Percentiles rank a stretch among this genome's conserved stretches.
These are phyloP conservation scores for Sthenelais limicola DNA, from an alignment of 2,888 invertebrate species.

Conservation along the genomic window DNA sequence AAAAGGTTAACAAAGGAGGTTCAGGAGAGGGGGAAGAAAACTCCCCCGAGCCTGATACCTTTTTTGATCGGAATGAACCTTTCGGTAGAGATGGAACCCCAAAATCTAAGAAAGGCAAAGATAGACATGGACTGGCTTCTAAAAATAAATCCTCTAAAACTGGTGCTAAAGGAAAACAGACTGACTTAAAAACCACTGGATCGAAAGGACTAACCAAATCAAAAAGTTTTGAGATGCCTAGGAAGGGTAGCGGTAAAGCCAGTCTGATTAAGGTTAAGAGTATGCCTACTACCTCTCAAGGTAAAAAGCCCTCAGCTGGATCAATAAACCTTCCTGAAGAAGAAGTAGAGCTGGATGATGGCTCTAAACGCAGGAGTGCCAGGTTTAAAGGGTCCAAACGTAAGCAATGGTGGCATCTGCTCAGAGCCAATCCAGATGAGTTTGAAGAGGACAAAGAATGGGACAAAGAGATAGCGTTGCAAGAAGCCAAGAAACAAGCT, in stretches of 20 bases:
- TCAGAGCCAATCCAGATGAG: slow-evolving; percentile 49
- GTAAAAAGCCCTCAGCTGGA: too few species aligned
- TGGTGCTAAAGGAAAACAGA: slow-evolving; percentile 29
- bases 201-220: slow-evolving; percentile 5
- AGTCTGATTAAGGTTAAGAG: too few species aligned
- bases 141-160: neutral
- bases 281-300: too few species aligned
- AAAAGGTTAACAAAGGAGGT: slow-evolving; percentile 9
- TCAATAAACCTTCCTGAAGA: too few species aligned
- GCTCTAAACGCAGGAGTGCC: slow-evolving; percentile 40
- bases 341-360: slow-evolving; percentile 26
- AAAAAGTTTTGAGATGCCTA: slow-evolving; percentile 11
- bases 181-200: neutral
- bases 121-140: slow-evolving; percentile 9
- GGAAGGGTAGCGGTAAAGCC: neutral
- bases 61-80: neutral
- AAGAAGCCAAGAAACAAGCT: slow-evolving; percentile 30
- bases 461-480: slow-evolving; percentile 39
- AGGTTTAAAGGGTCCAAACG: slow-evolving; percentile 42
- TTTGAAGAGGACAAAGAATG: slow-evolving; percentile 43
- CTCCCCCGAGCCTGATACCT: slow-evolving; percentile 1
- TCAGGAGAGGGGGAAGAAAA: slow-evolving; percentile 10
- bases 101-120: neutral
- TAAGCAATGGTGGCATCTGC: slow-evolving; percentile 50
- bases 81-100: neutral